Evolutionary conservation across 2,888 invertebrate genomes (phyloP), one percentile per base, ranked within the genome.

Genomic region (Hirtodrosophila alboralis): DNA sequence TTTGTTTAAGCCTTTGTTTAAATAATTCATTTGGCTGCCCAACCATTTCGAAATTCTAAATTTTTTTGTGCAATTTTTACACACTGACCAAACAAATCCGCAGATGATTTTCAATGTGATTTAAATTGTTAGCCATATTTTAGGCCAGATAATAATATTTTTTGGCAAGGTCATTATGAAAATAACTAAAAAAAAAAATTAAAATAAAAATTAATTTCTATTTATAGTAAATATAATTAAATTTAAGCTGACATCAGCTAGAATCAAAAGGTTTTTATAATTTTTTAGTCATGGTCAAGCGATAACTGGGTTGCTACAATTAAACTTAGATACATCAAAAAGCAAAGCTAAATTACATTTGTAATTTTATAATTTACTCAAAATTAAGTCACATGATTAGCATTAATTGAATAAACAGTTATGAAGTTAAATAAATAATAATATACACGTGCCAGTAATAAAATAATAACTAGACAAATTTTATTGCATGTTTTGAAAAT

Each of bases 1-100:
- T 72, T 76, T 69, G 76, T 74, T 67, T 57, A 45, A 64, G 44
- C 66, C 60, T 61, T 68, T 70, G 64, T 65, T 51, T 61, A 49
- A 52, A 74, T 79, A 63, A 85, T 78, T 78, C 53, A 23, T 23
- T 23, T 23, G 23, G 2, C 23, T 23, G 23, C 23, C 23, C 23
- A 79, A 12, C 48, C 38, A 33, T 28, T n/a, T 16, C 48, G 6
- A 21, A 52, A 53, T 45, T 61, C 53, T 7, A 62, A 67, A n/a
- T n/a, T 49, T 63, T 62, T 23, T 23, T 43, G 34, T 44, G n/a
- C 16, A 12, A 37, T 28, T 66, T 41, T 26, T 16, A 28, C 48
- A 47, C 41, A 40, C 27, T 48, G 47, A 23, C 49, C 53, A 68
- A 40, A 31, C n/a, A 54, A 63, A 38, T 44, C 27, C 48, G 37